Evolutionary conservation across 2,888 invertebrate genomes (phyloP), one percentile per base, ranked within the genome.

Genomic region (Chrysotoxum bicinctum): DNA sequence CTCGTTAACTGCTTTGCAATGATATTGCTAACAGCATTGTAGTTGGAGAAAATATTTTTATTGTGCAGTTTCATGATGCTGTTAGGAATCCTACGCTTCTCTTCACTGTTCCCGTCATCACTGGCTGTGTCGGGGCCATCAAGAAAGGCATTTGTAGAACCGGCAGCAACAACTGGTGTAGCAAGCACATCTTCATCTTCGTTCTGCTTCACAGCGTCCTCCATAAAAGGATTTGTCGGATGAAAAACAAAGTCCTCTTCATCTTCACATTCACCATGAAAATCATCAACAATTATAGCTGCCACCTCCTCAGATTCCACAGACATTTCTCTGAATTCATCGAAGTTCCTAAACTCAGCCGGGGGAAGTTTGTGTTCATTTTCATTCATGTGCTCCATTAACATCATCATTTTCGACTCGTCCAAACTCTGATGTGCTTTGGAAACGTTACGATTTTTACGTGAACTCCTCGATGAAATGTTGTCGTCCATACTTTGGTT

Each of bases 401-500:
- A 78, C 64, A 90, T 89, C 32, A 91, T 69, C 89, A 92, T 91
- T 87, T 91, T 93, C 0, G 94, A 92, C 88, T 95, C 95, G 88
- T 95, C 95, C 87, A 95, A 91, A 88, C 95, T 95, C 91, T 95
- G 94, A 89, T 94, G 95, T 87, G 94, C 94, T 88, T 94, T 94
- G 64, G 94, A 93, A 81, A 93, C 92, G 88, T 93, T 93, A 2
- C 89, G 88, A 1, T 93, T 89, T 19, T 82, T 87, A 1, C 88
- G 86, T 16, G 89, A 88, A 78, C 89, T 92, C 3, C 90, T 88
- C 3, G 91, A 89, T 1, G 91, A 89, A 80, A 91, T 93, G 83
- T 94, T 95, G 89, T 97, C 97, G 89, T 97, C 97, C 70, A 96
- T 93, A 89, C 96, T 96, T 80, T 95, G 94, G 91, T 96, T 95